Evolutionary conservation across 2,797 vertebrate species (phyloP).

Genomic region (Microhierax caerulescens): DNA sequence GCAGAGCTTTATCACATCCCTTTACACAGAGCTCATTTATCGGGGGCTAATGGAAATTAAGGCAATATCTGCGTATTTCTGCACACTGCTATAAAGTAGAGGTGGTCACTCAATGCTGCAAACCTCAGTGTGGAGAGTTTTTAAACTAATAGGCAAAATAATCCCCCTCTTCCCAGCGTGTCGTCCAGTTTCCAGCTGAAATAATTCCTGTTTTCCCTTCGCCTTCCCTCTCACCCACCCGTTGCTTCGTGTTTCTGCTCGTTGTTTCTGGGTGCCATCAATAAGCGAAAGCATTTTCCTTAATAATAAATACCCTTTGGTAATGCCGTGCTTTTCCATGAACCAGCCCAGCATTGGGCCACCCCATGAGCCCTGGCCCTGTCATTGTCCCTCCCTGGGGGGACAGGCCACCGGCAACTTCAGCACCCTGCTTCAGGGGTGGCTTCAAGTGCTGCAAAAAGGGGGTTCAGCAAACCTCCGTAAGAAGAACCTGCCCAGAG

Average conservation of each 20-base stretch:
- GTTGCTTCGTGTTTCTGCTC: constrained; percentile 33
- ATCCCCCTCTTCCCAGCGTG: background rate
- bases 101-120: background rate
- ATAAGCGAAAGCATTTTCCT: constrained; percentile 32
- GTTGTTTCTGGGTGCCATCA: constrained; percentile 46
- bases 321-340: background rate
- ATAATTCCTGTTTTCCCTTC: constrained; percentile 2
- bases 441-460: background rate
- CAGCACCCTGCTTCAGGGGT: background rate
- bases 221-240: constrained; percentile 16
- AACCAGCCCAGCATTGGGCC: background rate
- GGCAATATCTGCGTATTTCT: background rate
- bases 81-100: background rate
- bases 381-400: background rate
- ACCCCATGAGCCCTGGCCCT: background rate
- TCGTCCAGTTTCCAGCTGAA: background rate
- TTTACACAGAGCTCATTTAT: background rate
- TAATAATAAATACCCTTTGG: constrained; percentile 20
- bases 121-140: accelerated
- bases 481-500: background rate
- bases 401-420: background rate
- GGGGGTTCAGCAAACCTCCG: background rate
- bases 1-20: background rate
- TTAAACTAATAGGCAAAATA: background rate
- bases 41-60: background rate